phyloP scores from a whole-genome alignment of 2,797 vertebrate species.

The Chaenodraco wilsoni region DNA sequence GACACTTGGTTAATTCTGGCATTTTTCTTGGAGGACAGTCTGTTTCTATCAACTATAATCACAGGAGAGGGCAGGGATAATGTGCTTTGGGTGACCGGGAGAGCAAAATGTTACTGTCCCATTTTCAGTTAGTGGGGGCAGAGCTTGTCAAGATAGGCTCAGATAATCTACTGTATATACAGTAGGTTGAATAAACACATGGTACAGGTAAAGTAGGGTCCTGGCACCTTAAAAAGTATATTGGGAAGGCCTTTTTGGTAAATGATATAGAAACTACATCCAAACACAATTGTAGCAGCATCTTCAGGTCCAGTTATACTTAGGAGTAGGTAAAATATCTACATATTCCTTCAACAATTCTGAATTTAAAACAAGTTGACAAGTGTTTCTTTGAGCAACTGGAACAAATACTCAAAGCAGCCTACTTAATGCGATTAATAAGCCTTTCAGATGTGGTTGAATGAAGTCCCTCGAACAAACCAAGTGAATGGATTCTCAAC shows the following conservation, averaged over 20 bases:
- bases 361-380: no score
- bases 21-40: background rate
- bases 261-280: background rate
- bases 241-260: background rate
- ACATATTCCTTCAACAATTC: no score
- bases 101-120: background rate
- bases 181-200: constrained; percentile 15
- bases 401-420: constrained; percentile 1
- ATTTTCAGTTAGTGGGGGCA: background rate
- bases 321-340: background rate
- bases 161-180: background rate
- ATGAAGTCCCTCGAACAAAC: constrained; percentile 31
- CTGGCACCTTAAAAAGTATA: background rate
- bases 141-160: background rate
- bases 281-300: background rate
- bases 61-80: background rate
- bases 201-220: background rate
- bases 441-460: constrained; percentile 29
- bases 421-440: background rate
- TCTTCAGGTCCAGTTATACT: background rate
- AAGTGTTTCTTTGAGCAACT: background rate
- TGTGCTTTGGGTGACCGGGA: no score
- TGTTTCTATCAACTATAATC: background rate
- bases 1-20: background rate
- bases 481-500: constrained; percentile 44